Evolutionary conservation across 2,797 vertebrate genomes (phyloP), one percentile per base, ranked within the genome.

Genomic region (Aplochiton taeniatus): DNA sequence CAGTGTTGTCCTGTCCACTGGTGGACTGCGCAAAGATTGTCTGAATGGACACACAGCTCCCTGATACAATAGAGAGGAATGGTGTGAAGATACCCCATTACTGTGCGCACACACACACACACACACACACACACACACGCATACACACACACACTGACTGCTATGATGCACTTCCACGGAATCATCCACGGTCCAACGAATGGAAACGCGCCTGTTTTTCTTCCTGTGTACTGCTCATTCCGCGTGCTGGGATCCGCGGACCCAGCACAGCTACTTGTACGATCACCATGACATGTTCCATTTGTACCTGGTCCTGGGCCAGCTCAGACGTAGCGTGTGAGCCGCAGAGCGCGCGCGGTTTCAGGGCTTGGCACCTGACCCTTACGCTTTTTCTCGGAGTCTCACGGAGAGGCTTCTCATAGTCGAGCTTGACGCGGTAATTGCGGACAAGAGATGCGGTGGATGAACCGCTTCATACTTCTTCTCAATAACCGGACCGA

Each of bases 371-470:
- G 31, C 31, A 31, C 31, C 31, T 6, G 6, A 2, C 31, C 31
- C 31, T 2, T 31, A 2, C 31, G 6, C 31, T 31, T 6, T 6
- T 31, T 31, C 6, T 31, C 31, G 6, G 31, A 31, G 31, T 31
- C 6, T 31, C 31, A 31, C 31, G 6, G 31, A 31, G 31, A 6
- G 31, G 31, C 31, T 58, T 58, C 57, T 65, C 59, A 61, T 56
- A 61, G 61, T 58, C 66, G 68, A 60, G 68, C 57, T 65, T 65
- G 12, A 66, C 58, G 64, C 45, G 18, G 70, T 75, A 61, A 70
- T 47, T 71, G 51, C 16, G 47, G 9, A 61, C 66, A 41, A 74
- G 70, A 65, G 65, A n/a, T n/a, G n/a, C n/a, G n/a, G 72, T 4
- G 12, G 54, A 20, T 31, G 14, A 69, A 63, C 51, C 72, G 57